phyloP scores from a whole-genome alignment of 2,113 vertebrate genomes.

The Zosterops pallidus region DNA sequence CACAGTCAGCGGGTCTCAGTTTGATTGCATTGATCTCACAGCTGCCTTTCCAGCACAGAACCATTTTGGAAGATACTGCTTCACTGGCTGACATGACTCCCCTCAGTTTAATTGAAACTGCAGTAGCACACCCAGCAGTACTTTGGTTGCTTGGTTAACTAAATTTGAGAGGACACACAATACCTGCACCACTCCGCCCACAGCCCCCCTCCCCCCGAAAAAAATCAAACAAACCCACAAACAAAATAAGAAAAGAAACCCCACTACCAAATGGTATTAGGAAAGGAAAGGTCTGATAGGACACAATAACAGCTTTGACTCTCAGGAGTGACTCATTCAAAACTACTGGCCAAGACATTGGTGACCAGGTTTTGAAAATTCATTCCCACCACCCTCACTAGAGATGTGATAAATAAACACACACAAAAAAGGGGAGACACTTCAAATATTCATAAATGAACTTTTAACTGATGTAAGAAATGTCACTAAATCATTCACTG shows the following conservation, averaged over 20 bases:
- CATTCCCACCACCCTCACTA: background rate
- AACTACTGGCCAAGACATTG: background rate
- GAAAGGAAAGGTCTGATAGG: background rate
- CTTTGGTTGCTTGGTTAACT: background rate
- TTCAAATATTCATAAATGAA: background rate
- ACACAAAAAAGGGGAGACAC: background rate
- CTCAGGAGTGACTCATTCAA: background rate
- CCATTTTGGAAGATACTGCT: background rate
- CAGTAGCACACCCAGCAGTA: background rate
- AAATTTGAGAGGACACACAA: background rate
- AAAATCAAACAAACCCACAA: background rate
- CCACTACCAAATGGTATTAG: background rate
- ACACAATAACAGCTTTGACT: background rate
- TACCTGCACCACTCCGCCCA: fast-evolving
- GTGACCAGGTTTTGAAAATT: background rate
- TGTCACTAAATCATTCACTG: background rate
- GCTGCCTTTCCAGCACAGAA: slow-evolving; percentile 16
- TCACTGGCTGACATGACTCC: background rate
- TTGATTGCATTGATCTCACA: slow-evolving; percentile 12
- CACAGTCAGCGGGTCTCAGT: background rate
- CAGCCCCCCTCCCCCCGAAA: too few species aligned
- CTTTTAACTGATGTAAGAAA: background rate
- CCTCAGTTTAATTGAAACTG: slow-evolving; percentile 11
- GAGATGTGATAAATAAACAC: background rate
- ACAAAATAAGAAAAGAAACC: background rate